A percentile compares a stretch with the other conserved stretches of the same genome.
phyloP scores from a whole-genome alignment of 2,113 vertebrate genomes.

The Dromas ardeola region DNA sequence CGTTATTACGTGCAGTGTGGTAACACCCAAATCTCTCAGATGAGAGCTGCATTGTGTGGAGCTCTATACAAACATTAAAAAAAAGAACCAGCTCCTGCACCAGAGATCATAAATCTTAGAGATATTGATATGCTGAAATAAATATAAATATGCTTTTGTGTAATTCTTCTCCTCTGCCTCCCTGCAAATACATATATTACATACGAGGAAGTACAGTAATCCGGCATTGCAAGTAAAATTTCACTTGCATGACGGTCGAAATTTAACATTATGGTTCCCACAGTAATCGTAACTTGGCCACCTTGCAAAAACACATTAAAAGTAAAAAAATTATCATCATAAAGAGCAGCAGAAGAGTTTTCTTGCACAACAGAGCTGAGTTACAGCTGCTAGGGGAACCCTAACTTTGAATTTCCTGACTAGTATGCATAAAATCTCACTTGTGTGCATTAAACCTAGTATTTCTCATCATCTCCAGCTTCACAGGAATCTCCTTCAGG shows the following conservation, averaged over 20 bases:
- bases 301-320: constrained; percentile 33
- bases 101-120: background rate
- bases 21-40: background rate
- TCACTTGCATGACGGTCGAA: constrained; percentile 24
- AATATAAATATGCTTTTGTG: background rate
- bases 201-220: constrained; percentile 30
- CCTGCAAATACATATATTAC: background rate
- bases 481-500: constrained; percentile 30
- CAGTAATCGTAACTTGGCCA: constrained; percentile 60
- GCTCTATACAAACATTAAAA: background rate
- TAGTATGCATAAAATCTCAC: background rate
- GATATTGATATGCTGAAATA: background rate
- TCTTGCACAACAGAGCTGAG: background rate
- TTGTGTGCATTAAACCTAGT: background rate
- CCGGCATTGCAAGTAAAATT: constrained; percentile 33
- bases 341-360: constrained; percentile 43
- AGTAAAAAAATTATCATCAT: constrained; percentile 52
- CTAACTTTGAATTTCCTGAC: constrained; percentile 40
- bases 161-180: background rate
- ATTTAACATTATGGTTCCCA: constrained; percentile 69
- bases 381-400: constrained; percentile 57
- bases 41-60: background rate
- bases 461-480: background rate
- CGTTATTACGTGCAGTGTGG: background rate
- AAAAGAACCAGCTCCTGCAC: background rate